Evolutionary conservation across 2,113 vertebrate species (phyloP).

Genomic region (Stomatorhinus ivindoensis): DNA sequence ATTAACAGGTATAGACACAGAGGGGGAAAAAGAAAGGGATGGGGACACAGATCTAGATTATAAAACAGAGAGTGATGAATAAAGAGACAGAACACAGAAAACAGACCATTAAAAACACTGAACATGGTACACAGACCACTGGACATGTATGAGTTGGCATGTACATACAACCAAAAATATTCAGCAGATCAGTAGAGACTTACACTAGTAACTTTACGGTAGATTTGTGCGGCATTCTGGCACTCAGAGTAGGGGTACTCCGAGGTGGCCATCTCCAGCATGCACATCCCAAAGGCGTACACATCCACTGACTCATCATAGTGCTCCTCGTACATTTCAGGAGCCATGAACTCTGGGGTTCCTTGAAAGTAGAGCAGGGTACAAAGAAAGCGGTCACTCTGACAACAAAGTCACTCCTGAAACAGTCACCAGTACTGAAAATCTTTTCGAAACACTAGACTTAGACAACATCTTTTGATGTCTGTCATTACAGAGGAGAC

Average conservation of each 20-base stretch:
- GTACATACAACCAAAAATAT: not conserved
- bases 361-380: conserved; percentile 53
- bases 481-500: not conserved
- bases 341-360: conserved; percentile 91
- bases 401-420: not conserved
- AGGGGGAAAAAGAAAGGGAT: not conserved
- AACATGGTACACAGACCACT: not conserved
- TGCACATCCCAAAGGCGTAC: conserved; percentile 92
- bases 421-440: not conserved
- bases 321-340: conserved; percentile 92
- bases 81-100: not conserved
- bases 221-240: conserved; percentile 90
- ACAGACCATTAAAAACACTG: not conserved
- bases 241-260: conserved; percentile 92
- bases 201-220: conserved; percentile 95
- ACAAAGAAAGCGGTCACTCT: not conserved
- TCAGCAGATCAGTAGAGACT: conserved; percentile 39
- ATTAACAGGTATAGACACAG: not conserved
- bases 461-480: not conserved
- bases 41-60: not conserved
- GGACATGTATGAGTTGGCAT: not conserved
- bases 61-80: not conserved
- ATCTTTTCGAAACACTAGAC: not conserved
- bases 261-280: conserved; percentile 91
- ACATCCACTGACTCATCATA: conserved; percentile 90